These are phyloP conservation scores for Euphydryas editha DNA, from an alignment of 2,888 invertebrate genomes.

Conservation along the genomic window DNA sequence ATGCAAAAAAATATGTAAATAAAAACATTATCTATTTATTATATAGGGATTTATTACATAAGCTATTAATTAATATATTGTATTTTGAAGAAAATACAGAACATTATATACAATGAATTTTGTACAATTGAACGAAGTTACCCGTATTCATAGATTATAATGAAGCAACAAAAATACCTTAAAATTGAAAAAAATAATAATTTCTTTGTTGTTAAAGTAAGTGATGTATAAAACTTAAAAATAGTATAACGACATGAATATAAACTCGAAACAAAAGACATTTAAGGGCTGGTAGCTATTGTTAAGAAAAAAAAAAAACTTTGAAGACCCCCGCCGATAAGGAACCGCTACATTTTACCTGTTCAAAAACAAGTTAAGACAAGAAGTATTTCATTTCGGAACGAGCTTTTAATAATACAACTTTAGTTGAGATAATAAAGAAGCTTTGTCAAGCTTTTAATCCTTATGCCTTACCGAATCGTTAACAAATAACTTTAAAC, in stretches of 20 bases:
- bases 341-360: constrained; percentile 52
- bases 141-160: not conserved
- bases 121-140: not conserved
- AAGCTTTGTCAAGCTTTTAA: not conserved
- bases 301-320: constrained; percentile 47
- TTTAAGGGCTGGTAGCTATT: constrained; percentile 47
- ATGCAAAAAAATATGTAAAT: not conserved
- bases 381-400: constrained; percentile 42
- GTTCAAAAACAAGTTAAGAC: constrained; percentile 54
- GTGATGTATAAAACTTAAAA: not conserved
- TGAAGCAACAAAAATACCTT: not conserved
- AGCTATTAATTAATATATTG: not conserved
- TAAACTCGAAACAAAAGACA: constrained; percentile 25
- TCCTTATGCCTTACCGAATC: not conserved
- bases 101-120: no score
- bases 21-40: no score
- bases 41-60: no score
- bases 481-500: not conserved
- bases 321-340: constrained; percentile 45
- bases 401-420: constrained; percentile 34
- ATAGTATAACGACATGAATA: not conserved
- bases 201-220: not conserved
- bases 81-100: not conserved
- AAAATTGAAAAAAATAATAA: not conserved
- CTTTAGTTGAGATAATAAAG: constrained; percentile 26